Conservation (phyloP, 2,113 vertebrate genomes). For the Bothrops jararaca region DNA sequence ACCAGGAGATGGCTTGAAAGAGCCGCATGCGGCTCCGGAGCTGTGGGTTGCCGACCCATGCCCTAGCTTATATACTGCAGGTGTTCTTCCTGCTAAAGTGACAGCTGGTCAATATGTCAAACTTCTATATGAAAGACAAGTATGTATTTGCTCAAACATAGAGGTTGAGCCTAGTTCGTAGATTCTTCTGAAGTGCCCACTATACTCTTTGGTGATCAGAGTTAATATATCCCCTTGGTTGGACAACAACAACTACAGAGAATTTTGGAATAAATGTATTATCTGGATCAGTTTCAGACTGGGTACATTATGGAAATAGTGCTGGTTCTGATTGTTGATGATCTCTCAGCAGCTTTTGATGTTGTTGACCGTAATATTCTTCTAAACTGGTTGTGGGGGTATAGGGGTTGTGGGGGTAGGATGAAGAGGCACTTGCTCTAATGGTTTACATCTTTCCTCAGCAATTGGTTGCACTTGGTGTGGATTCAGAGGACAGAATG, state of each 20-base stretch:
- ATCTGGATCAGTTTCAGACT: neutral
- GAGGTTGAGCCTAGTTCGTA: neutral
- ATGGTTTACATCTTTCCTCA: neutral
- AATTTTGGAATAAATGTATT: neutral
- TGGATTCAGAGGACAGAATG: neutral
- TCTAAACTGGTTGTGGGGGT: neutral
- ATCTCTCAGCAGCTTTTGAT: neutral
- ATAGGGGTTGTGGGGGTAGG: neutral
- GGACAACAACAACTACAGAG: neutral
- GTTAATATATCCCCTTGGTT: neutral
- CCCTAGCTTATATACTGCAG: neutral
- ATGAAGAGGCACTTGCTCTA: neutral
- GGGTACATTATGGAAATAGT: neutral
- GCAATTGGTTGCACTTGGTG: neutral
- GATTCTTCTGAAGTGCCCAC: neutral
- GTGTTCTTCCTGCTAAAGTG: neutral
- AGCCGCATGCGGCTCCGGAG: no score
- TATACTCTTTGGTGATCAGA: neutral
- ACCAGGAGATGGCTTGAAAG: no score
- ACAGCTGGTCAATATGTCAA: neutral
- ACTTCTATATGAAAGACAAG: neutral
- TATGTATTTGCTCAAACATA: neutral
- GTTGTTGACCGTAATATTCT: neutral
- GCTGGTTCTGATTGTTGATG: neutral
- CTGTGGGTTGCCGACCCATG: no score